Evolutionary conservation across 1,140 invertebrate genomes (phyloP), one percentile per base, ranked within the genome.

Genomic region (Bicyclus anynana): DNA sequence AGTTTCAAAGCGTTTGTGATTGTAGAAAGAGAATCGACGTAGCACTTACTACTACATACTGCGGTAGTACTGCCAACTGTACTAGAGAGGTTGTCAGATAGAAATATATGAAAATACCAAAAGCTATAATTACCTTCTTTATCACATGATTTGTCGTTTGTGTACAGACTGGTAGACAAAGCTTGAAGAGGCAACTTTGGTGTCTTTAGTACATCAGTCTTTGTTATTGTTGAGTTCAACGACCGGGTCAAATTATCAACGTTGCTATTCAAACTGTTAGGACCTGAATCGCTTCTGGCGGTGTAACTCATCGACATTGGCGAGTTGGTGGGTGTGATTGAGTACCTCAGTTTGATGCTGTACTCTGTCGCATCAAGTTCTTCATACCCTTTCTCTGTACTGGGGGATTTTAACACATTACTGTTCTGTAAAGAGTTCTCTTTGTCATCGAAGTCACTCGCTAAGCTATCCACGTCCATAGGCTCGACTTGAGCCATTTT

Each of bases 321-420:
- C 0, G 83, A 86, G 0, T 77, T 65, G 4, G 65, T 72, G 13
- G 81, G 83, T 10, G 81, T 88, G 5, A 83, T 57, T 20, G 82
- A 86, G 58, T 85, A 86, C 60, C 80, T 76, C 23, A 85, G 58
- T 67, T 84, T 84, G 81, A 86, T 88, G 52, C 84, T 88, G 5
- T 86, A 60, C 53, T 88, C 84, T 0, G 84, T 85, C 0, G 80
- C 77, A 66, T 88, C 84, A 60, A 88, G 51, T 35, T 86, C 83
- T 50, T 88, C 84, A 58, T 80, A 84, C 0, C 83, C 83, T 52
- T 86, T 88, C 49, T 88, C 84, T 5, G 76, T 79, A 50, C 72
- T 73, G 0, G 76, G 64, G 2, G 67, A 71, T 42, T 67, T 67
- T 26, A 78, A 58, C 16, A 82, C 74, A 80, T 88, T 88, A 52